Percentiles rank a stretch among this genome's conserved stretches.
Conservation (phyloP, 2,113 vertebrate genomes). For the Agapornis roseicollis region DNA sequence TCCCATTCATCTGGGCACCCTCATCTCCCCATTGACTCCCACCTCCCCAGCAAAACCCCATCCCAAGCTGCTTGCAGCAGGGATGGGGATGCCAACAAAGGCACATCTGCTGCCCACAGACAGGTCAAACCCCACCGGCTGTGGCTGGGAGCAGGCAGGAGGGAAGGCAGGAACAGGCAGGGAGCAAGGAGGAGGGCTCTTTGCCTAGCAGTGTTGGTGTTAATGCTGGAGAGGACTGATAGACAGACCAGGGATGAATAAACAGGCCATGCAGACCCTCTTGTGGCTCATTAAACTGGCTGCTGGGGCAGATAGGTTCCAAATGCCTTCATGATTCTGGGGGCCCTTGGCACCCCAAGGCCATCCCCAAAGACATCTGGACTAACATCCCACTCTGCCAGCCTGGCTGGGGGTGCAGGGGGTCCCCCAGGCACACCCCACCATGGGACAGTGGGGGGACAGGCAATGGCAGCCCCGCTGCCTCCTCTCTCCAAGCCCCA, state of each 20-base stretch:
- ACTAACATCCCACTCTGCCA: background rate
- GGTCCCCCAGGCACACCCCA: background rate
- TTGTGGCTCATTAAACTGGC: background rate
- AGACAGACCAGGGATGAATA: fast-evolving
- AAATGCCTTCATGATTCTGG: background rate
- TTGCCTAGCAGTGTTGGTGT: background rate
- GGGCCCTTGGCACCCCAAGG: background rate
- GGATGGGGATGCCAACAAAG: background rate
- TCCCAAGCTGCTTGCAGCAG: background rate
- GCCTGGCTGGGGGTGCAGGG: background rate
- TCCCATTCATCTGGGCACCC: background rate
- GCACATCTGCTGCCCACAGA: fast-evolving
- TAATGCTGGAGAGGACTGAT: background rate
- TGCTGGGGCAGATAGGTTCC: background rate
- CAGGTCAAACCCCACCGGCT: background rate
- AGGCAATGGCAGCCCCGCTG: background rate
- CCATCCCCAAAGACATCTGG: background rate
- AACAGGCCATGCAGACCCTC: background rate
- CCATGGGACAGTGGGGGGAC: background rate
- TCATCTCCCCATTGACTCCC: background rate
- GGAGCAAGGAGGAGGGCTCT: background rate
- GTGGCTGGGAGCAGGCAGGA: background rate
- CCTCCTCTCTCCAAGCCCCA: background rate
- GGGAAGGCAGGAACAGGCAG: background rate
- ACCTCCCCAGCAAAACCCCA: background rate